phyloP scores from a whole-genome alignment of 2,797 vertebrate species.

The Eulemur coronatus region DNA sequence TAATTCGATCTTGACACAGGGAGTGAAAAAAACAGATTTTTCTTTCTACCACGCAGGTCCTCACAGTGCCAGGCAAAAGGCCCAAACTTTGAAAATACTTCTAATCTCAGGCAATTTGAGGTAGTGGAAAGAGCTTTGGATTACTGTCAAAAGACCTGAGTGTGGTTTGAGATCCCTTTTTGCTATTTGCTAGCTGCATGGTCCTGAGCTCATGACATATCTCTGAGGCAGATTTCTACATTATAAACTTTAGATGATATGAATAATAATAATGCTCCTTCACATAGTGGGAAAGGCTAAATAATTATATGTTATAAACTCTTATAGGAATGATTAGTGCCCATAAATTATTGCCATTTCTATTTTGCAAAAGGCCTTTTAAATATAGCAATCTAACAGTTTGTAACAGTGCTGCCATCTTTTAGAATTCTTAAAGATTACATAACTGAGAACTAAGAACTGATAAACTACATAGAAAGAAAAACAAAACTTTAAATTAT shows the following conservation, averaged over 20 bases:
- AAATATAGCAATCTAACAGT: neutral
- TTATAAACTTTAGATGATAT: neutral
- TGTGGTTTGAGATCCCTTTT: neutral
- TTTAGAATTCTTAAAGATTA: slow-evolving; percentile 12
- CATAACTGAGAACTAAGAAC: neutral
- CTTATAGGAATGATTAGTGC: neutral
- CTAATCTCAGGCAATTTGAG: neutral
- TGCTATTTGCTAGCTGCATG: neutral
- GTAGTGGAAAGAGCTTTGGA: neutral
- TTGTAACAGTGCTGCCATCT: neutral
- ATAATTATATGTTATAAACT: neutral
- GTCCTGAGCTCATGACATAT: neutral
- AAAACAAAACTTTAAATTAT: slow-evolving; percentile 16
- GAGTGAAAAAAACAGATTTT: neutral
- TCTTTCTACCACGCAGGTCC: neutral
- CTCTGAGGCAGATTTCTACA: neutral
- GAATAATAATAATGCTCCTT: neutral
- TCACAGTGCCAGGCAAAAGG: neutral
- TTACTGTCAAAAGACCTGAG: neutral
- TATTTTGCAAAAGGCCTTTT: neutral
- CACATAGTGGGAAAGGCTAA: neutral
- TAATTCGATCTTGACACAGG: neutral
- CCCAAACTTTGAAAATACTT: neutral
- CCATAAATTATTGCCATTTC: neutral
- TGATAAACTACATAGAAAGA: neutral